phyloP scores from a whole-genome alignment of 1,140 invertebrate genomes.

The Sycobia sp. region DNA sequence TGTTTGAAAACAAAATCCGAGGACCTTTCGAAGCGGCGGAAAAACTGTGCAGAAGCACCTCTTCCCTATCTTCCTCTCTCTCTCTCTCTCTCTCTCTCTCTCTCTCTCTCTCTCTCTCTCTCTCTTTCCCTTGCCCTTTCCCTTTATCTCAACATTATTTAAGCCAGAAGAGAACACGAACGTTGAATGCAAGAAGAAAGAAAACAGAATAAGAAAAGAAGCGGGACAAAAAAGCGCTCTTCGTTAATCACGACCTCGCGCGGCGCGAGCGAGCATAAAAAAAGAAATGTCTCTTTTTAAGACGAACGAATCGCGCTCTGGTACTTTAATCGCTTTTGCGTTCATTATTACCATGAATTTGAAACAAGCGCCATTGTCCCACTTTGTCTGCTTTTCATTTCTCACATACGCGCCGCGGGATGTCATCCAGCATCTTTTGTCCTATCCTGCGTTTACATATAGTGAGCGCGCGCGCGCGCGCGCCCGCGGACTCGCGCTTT shows the following conservation, averaged over 20 bases:
- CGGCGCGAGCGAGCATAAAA: not conserved
- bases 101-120: too few species aligned
- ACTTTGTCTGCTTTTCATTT: conserved; percentile 21
- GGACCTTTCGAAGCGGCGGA: too few species aligned
- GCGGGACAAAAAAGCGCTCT: not conserved
- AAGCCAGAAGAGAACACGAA: not conserved
- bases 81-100: too few species aligned
- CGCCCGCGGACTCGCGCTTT: not conserved
- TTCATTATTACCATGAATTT: conserved; percentile 22
- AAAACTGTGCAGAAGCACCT: too few species aligned
- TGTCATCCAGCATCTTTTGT: conserved; percentile 49
- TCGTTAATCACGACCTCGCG: conserved; percentile 26
- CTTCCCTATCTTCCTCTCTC: too few species aligned
- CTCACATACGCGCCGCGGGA: conserved; percentile 37
- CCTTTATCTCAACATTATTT: conserved; percentile 18
- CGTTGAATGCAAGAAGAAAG: not conserved
- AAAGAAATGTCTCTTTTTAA: too few species aligned
- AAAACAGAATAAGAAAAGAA: not conserved
- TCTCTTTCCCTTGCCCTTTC: too few species aligned
- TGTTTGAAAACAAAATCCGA: too few species aligned
- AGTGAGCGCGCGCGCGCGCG: too few species aligned
- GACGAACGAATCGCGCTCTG: not conserved
- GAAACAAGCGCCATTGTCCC: conserved; percentile 39
- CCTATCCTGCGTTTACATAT: conserved; percentile 35
- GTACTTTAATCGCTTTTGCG: conserved; percentile 22